Percentiles rank a stretch among this genome's conserved stretches.
phyloP scores from a whole-genome alignment of 2,888 invertebrate genomes.

The Monoplex corrugatus region DNA sequence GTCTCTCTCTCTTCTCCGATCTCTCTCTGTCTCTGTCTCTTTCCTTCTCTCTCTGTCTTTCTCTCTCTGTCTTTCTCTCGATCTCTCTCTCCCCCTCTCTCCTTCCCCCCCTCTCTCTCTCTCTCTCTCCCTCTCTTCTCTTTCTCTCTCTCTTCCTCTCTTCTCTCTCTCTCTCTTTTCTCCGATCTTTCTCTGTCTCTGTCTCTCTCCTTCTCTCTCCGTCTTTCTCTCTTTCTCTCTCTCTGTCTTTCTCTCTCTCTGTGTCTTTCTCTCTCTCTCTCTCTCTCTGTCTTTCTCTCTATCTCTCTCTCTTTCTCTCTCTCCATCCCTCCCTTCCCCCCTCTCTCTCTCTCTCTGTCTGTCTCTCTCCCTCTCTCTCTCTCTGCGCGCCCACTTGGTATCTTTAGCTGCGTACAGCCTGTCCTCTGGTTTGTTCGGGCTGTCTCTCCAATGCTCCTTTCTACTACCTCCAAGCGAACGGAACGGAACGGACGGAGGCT shows the following conservation, averaged over 20 bases:
- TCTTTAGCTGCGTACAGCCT: no score
- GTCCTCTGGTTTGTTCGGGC: no score
- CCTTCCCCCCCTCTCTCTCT: slow-evolving; percentile 15
- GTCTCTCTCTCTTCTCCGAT: slow-evolving; percentile 13
- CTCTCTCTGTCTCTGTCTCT: slow-evolving; percentile 30
- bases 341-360: slow-evolving; percentile 31
- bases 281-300: background rate
- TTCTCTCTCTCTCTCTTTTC: slow-evolving; percentile 5
- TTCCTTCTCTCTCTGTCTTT: slow-evolving; percentile 36
- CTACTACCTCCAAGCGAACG: background rate
- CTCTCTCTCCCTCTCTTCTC: background rate
- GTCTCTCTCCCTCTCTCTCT: slow-evolving; percentile 45
- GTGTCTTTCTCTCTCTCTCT: slow-evolving; percentile 39
- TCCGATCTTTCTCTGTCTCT: slow-evolving; percentile 3
- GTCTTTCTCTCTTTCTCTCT: slow-evolving; percentile 28
- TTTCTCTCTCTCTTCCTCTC: background rate
- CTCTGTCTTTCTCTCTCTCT: slow-evolving; percentile 29
- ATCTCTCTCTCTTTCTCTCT: slow-evolving; percentile 13
- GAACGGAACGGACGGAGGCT: no score
- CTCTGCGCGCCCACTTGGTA: no score
- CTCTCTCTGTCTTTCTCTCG: background rate
- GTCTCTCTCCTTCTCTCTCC: slow-evolving; percentile 16
- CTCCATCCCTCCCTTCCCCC: background rate
- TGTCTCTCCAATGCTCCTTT: no score
- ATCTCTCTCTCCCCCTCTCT: background rate